Base-by-base conservation (phyloP, 2,113 vertebrate genomes). In the Bathybates hornii region DNA sequence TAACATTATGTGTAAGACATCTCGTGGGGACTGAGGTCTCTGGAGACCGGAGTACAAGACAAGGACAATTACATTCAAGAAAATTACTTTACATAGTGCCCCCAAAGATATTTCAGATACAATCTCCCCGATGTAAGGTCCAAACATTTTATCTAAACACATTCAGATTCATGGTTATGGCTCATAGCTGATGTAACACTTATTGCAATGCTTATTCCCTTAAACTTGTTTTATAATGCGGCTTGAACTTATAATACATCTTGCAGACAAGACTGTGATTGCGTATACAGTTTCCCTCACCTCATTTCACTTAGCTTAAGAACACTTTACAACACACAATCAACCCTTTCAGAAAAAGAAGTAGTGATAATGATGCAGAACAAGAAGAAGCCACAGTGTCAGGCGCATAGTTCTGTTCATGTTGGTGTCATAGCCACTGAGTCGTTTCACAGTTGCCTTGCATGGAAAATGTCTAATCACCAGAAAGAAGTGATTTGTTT, bases 71-170 rank as follows among this genome's bases (percentile, higher is more conserved):
- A 88, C 80, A 91, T 87, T 91, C 76, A 89, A 81, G 71, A 86
- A 89, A 87, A 88, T 88, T 36, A 89, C 54, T 92, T 91, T 84
- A 52, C 90, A 86, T 89, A 32, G 71, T 63, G 43, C 24, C 89
- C 79, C 86, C 10, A 54, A 54, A 91, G 89, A 88, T 85, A 88
- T 83, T 86, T 87, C 73, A 76, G 83, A 85, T 12, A 59, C 81
- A 84, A 59, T 71, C 32, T 76, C 41, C 53, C 13, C 32, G 38
- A 87, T 87, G 66, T 81, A 80, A 80, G 71, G 57, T 85, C 80
- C 63, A 82, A 91, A 90, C 85, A 84, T 91, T 89, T 91, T 85
- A 93, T 92, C 87, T 66, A 78, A 92, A 87, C 85, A 93, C 84
- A 85, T 89, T 92, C 80, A 89, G 71, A 89, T 90, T 88, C 54